A percentile compares a stretch with the other conserved stretches of the same genome.
Evolutionary conservation across 2,888 invertebrate genomes (phyloP).

Genomic region (Rutpela maculata): DNA sequence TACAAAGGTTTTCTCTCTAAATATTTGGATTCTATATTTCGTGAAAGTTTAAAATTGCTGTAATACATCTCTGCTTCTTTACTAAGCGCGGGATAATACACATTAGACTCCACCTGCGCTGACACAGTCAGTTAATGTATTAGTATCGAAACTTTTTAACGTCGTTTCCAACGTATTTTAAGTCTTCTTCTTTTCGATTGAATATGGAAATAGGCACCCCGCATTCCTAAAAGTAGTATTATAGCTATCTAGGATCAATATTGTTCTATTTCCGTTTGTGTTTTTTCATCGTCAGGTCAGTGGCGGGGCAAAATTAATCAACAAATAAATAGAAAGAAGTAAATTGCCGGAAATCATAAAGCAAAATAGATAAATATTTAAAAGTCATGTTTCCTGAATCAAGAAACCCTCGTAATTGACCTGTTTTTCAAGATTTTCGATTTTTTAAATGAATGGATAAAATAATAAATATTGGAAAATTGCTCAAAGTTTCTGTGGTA

Average conservation of each 20-base stretch:
- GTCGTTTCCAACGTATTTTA: slow-evolving; percentile 51
- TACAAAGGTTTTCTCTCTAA: no score
- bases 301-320: not conserved
- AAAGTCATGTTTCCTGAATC: no score
- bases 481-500: no score
- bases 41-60: not conserved
- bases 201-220: slow-evolving; percentile 12
- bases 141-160: slow-evolving; percentile 37
- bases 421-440: no score
- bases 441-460: no score
- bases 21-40: not conserved
- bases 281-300: not conserved
- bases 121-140: slow-evolving; percentile 57
- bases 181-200: slow-evolving; percentile 20
- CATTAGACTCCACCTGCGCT: slow-evolving; percentile 56
- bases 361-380: no score
- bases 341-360: no score
- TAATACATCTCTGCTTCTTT: slow-evolving; percentile 42
- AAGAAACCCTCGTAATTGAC: no score
- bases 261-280: not conserved
- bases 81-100: slow-evolving; percentile 47
- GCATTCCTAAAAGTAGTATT: not conserved
- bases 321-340: not conserved
- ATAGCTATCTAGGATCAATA: not conserved
- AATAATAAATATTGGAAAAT: no score